phyloP scores from a whole-genome alignment of 1,140 invertebrate genomes.

The Ips nitidus region DNA sequence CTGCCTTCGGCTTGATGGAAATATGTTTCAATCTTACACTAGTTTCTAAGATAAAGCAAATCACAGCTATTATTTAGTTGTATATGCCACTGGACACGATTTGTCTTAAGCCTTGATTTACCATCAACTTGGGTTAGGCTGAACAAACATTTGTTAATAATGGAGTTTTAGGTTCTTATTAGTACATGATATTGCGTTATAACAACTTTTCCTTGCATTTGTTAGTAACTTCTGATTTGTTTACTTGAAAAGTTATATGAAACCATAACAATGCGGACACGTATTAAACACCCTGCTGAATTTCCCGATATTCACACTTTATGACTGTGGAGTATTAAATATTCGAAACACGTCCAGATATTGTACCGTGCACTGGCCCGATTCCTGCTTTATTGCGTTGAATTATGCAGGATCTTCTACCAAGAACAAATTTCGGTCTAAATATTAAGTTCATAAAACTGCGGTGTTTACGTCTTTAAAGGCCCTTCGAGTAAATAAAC shows the following conservation, averaged over 20 bases:
- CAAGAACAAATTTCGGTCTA: not conserved
- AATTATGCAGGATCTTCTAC: not conserved
- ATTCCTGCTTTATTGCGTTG: conserved; percentile 11
- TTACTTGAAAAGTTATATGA: not conserved
- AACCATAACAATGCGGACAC: conserved; percentile 8
- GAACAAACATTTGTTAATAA: too few species aligned
- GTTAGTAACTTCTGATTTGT: not conserved
- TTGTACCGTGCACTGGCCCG: conserved; percentile 3
- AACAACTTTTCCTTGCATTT: too few species aligned
- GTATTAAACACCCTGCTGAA: conserved; percentile 5
- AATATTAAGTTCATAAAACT: conserved; percentile 4
- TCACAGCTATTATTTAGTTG: too few species aligned
- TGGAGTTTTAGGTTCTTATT: too few species aligned
- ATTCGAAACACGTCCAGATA: conserved; percentile 9
- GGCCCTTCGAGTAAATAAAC: conserved; percentile 13
- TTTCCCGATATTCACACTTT: conserved; percentile 20
- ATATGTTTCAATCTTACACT: too few species aligned
- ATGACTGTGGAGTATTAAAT: conserved; percentile 10
- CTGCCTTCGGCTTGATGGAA: too few species aligned
- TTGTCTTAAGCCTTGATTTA: too few species aligned
- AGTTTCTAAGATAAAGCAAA: too few species aligned
- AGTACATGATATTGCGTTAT: too few species aligned
- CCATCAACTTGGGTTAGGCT: too few species aligned
- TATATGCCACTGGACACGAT: too few species aligned
- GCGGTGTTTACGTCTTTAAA: not conserved